Evolutionary conservation across 2,797 vertebrate species (phyloP), one percentile per base, ranked within the genome.

Genomic region (Neosalanx taihuensis): DNA sequence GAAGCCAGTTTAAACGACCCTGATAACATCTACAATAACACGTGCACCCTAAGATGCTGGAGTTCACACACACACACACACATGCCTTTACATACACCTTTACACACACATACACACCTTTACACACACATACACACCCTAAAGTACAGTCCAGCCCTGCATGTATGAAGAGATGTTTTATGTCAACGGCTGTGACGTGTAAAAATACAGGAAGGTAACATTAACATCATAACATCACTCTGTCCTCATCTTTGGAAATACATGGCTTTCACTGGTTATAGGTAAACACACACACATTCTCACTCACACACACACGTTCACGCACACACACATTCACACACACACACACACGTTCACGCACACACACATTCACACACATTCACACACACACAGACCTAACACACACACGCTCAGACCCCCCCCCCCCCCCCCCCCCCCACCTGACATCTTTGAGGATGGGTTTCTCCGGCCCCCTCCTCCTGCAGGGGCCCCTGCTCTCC

Each of bases 381-480:
- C 37, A 12, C 37, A 12, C 30, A 58, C 67, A 58, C 67, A 57
- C 26, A 17, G 46, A 30, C 9, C 17, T n/a, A 17, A 61, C 31
- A 70, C 41, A 59, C 1, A 64, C 5, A 20, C 18, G n/a, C 23
- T 37, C 20, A 30, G 35, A 60, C 23, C 23, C 23, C 3, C 51
- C 66, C 59, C 20, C 56, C 46, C 4, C 41, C 4, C 23, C 46
- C 15, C 4, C 5, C 60, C 68, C 88, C 33, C 85, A 91, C 92
- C 92, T 92, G 59, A 93, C 88, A 79, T 90, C 79, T 78, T 84
- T 91, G 18, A 93, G 89, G 77, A 93, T 92, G 29, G 72, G 70
- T 80, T 89, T 90, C 65, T 89, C 84, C 0, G 84, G 74, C 17
- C 86, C 86, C 10, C 23, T 83, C 67, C 74, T 90, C 53, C 78